phyloP scores from a whole-genome alignment of 2,888 invertebrate genomes.

The Helicoverpa assulta region DNA sequence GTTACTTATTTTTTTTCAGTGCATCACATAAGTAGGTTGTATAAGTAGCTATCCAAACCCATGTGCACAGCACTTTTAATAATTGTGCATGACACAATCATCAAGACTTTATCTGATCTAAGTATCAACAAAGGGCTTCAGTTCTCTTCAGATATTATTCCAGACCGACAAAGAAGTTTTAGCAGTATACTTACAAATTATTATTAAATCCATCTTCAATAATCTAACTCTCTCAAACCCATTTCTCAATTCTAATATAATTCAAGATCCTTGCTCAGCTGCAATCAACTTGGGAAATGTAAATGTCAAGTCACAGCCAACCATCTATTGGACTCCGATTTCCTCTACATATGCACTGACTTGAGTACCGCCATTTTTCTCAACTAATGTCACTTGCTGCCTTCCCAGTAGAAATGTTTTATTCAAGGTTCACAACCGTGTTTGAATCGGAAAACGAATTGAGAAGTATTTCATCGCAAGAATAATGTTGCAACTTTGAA shows the following conservation, averaged over 20 bases:
- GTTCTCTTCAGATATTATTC: too few species aligned
- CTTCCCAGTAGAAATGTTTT: slow-evolving; percentile 49
- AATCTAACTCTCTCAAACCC: too few species aligned
- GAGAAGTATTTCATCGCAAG: slow-evolving; percentile 35
- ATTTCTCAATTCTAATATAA: not conserved
- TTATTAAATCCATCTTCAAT: too few species aligned
- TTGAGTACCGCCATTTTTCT: slow-evolving; percentile 44
- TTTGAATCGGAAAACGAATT: slow-evolving; percentile 43
- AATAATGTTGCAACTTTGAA: slow-evolving; percentile 31
- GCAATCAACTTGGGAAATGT: not conserved
- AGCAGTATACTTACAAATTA: too few species aligned
- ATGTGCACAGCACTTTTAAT: too few species aligned
- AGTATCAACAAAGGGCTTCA: too few species aligned
- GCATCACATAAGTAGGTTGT: too few species aligned
- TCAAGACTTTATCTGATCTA: too few species aligned
- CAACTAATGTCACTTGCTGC: slow-evolving; percentile 51
- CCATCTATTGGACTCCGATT: slow-evolving; percentile 23
- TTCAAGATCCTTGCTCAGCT: not conserved
- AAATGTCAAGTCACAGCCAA: slow-evolving; percentile 5
- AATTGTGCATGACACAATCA: too few species aligned
- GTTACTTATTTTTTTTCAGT: too few species aligned
- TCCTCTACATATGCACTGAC: slow-evolving; percentile 14
- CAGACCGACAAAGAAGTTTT: too few species aligned
- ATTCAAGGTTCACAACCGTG: slow-evolving; percentile 45
- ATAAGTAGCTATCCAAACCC: too few species aligned